Conservation (phyloP, 1,140 invertebrate species). For the Diabrotica undecimpunctata region DNA sequence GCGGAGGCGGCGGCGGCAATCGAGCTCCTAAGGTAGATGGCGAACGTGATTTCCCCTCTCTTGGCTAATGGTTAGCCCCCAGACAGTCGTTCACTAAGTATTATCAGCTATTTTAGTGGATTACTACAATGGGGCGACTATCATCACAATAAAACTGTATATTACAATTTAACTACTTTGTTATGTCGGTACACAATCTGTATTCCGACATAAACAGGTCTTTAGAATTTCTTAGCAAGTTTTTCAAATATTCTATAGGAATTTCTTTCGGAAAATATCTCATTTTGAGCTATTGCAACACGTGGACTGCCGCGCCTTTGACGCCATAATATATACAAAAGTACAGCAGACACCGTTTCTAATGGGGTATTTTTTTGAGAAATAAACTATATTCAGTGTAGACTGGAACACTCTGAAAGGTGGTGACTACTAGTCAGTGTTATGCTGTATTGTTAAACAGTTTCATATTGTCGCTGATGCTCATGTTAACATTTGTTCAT, state of each 20-base stretch:
- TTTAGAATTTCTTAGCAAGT: conserved; percentile 21
- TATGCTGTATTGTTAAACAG: conserved; percentile 38
- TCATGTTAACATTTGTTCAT: conserved; percentile 16
- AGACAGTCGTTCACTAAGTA: not conserved
- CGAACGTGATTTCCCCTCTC: conserved; percentile 90
- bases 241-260: conserved; percentile 8
- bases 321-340: not conserved
- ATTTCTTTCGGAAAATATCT: conserved; percentile 23
- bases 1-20: not conserved
- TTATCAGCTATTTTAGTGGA: conserved; percentile 3
- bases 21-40: conserved; percentile 86
- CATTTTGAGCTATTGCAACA: conserved; percentile 7
- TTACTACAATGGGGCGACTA: conserved; percentile 16
- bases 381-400: conserved; percentile 29
- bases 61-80: conserved; percentile 61
- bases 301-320: conserved; percentile 3
- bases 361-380: conserved; percentile 4
- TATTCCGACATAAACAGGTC: conserved; percentile 25
- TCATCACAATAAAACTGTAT: conserved; percentile 29
- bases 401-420: conserved; percentile 25
- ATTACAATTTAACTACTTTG: conserved; percentile 34
- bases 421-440: conserved; percentile 44
- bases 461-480: conserved; percentile 30
- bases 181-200: too few relatives aligned
- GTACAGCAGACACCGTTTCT: conserved; percentile 5